Conservation (phyloP, 2,797 vertebrate species). For the Sebastes goodei region DNA sequence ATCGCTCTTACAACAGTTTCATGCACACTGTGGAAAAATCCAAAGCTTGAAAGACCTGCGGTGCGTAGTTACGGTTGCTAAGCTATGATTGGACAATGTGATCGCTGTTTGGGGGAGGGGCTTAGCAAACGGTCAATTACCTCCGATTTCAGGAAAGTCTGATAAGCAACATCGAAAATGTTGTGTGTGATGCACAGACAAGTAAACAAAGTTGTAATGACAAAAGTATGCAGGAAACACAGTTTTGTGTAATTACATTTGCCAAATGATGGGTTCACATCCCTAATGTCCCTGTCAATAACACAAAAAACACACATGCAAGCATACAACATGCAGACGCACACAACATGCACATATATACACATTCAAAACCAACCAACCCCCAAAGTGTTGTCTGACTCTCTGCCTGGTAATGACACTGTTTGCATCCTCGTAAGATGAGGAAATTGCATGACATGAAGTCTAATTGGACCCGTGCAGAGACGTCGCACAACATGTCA, state of each 20-base stretch:
- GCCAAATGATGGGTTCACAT: neutral
- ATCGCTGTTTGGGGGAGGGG: no score
- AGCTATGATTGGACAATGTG: neutral
- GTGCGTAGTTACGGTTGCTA: neutral
- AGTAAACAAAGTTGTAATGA: neutral
- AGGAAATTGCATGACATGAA: slow-evolving; percentile 8
- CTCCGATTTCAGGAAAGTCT: neutral
- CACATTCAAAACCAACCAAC: neutral
- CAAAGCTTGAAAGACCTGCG: neutral
- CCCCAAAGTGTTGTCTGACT: neutral
- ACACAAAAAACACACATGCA: neutral
- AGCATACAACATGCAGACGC: neutral
- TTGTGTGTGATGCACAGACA: neutral
- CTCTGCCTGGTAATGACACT: slow-evolving; percentile 5
- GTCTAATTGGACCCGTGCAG: slow-evolving; percentile 10
- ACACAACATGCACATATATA: neutral
- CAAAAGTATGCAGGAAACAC: neutral
- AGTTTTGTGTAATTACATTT: neutral
- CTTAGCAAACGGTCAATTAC: neutral
- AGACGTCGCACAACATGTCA: neutral
- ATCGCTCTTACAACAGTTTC: no score
- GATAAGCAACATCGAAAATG: neutral
- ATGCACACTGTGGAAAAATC: neutral
- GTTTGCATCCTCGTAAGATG: neutral
- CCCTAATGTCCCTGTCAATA: neutral